Evolutionary conservation across 2,888 invertebrate species (phyloP), one percentile per base, ranked within the genome.

Genomic region (Pterobdella sp.): DNA sequence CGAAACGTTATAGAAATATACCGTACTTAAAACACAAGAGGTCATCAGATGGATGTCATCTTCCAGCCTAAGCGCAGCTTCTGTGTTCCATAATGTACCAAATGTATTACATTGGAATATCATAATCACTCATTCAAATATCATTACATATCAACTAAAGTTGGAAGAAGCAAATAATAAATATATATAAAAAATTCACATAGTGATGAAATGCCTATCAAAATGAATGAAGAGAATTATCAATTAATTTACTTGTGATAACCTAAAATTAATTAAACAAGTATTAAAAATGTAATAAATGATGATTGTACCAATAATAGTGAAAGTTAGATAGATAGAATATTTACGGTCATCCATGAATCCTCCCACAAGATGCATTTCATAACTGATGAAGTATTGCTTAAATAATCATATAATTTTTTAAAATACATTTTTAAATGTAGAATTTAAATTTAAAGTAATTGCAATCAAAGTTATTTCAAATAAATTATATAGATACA

Each of bases 351-450:
- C 88, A 85, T 94, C 94, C 76, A 90, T 89, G 85, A 92, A 94
- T 64, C 94, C 94, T 74, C 95, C 95, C 77, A 93, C 89, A 76
- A 95, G 86, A 83, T 93, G 93, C 78, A 95, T 86, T 84, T 95
- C 93, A 72, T 94, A 87, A 78, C 94, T 88, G 77, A n/a, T n/a
- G n/a, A n/a, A n/a, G n/a, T n/a, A n/a, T n/a, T n/a, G n/a, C n/a
- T n/a, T n/a, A n/a, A n/a, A n/a, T n/a, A n/a, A n/a, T n/a, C n/a
- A n/a, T n/a, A n/a, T n/a, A n/a, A n/a, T n/a, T 34, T 64, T 64
- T 4, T 1, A 1, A 32, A 34, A 66, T 7, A 0, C 66, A 66
- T n/a, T 34, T 26, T 32, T 34, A 31, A 1, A 31, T 34, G 7
- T 32, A 14, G 52, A 49, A 22, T 49, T 14, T 22, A 49, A 49